Base-by-base conservation (phyloP, 53 echinoderm and acorn worm genomes). In the Echinometra lucunter region DNA sequence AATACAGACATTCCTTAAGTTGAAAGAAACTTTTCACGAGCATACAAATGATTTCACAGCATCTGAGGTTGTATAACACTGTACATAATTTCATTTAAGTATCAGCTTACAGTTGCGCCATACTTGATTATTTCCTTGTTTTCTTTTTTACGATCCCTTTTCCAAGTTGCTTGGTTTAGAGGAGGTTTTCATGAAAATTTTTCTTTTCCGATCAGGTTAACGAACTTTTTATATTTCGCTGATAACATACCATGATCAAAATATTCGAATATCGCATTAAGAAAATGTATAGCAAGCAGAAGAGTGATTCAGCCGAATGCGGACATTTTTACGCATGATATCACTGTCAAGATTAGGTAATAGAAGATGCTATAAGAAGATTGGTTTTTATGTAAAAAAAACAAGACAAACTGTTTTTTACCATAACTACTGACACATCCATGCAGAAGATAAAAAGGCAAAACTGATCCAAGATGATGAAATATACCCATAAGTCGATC, bases 401-500 rank as follows among this genome's bases (percentile, higher is more conserved):
- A 85, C 13, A 6, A n/a, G n/a, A n/a, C n/a, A n/a, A n/a, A n/a
- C n/a, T n/a, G n/a, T n/a, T 85, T 28, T 47, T 85, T 53, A 85
- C 85, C 53, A 53, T 11, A 10, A n/a, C 53, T 47, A 49, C 49
- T 12, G 18, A 47, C 8, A n/a, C 85, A 49, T 47, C 49, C 15
- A 47, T 23, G 85, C 28, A 49, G 3, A 8, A 85, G n/a, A 85
- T 49, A 49, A 85, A 49, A 27, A 30, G 85, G 85, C 53, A 47
- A 85, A 37, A 47, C 21, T n/a, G 85, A 47, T 85, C 85, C 47
- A 85, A 85, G 37, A 47, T 15, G n/a, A 49, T 85, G 18, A 85
- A 85, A 85, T 49, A 85, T 49, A 85, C 85, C 53, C 85, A 85
- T 85, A 85, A 47, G 47, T 47, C 49, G 53, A 16, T 85, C n/a